Evolutionary conservation across 2,113 vertebrate species (phyloP).

Genomic region (Fukomys damarensis): DNA sequence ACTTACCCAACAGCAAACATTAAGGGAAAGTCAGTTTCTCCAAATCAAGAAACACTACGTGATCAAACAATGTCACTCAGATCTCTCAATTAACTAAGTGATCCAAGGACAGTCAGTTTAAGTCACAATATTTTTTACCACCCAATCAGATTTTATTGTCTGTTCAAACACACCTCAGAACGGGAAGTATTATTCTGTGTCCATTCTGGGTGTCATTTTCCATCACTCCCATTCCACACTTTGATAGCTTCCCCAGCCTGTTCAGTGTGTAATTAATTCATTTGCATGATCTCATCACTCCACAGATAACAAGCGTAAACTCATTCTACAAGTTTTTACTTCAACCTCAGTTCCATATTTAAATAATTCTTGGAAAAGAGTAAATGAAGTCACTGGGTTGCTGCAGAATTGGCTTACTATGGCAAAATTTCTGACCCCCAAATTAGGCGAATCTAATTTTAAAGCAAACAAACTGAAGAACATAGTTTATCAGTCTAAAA

Average conservation of each 20-base stretch:
- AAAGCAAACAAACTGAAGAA: constrained; percentile 25
- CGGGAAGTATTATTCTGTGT: not conserved
- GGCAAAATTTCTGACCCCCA: not conserved
- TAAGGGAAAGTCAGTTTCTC: not conserved
- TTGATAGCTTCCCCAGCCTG: not conserved
- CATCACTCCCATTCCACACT: not conserved
- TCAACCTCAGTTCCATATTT: not conserved
- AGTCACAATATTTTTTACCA: not conserved
- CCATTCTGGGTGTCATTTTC: not conserved
- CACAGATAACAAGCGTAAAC: not conserved
- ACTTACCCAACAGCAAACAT: not conserved
- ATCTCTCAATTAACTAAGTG: not conserved
- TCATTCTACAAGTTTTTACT: not conserved
- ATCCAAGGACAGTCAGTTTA: not conserved
- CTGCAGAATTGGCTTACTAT: not conserved
- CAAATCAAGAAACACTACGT: not conserved
- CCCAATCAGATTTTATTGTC: not conserved
- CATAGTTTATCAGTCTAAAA: not conserved
- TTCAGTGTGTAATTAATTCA: not conserved
- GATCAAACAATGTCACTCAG: not conserved
- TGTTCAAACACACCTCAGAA: not conserved
- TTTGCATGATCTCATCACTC: not conserved
- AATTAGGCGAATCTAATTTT: not conserved
- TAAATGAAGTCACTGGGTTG: not conserved
- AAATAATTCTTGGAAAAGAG: not conserved